Percentiles rank a stretch among this genome's conserved stretches.
Evolutionary conservation across 2,797 vertebrate genomes (phyloP).

Genomic region (Xenops minutus): DNA sequence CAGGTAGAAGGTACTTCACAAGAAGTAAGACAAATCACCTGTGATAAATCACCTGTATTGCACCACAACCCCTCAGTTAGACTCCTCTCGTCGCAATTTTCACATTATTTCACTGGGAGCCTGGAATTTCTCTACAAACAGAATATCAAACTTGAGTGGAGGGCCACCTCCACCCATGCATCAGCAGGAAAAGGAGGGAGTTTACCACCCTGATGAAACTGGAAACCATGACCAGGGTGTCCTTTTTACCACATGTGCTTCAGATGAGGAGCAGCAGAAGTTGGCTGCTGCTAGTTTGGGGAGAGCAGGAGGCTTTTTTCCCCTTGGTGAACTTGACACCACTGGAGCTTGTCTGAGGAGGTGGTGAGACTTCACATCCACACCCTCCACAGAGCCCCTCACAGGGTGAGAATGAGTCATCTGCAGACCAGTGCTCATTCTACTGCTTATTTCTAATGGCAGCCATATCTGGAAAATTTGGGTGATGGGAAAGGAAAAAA

Average conservation of each 20-base stretch:
- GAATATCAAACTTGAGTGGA: not conserved
- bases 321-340: not conserved
- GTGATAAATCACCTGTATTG: not conserved
- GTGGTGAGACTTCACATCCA: not conserved
- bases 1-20: not conserved
- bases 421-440: not conserved
- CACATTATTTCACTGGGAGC: not conserved
- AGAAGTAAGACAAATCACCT: not conserved
- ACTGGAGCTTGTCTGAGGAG: not conserved
- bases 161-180: not conserved
- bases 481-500: not conserved
- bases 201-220: not conserved
- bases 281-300: not conserved
- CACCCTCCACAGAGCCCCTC: not conserved
- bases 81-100: not conserved
- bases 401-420: not conserved
- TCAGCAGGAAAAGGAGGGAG: not conserved
- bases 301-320: not conserved
- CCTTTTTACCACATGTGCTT: not conserved
- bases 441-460: not conserved
- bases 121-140: not conserved
- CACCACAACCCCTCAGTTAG: not conserved
- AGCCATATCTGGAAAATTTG: not conserved
- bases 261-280: not conserved
- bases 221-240: not conserved